Percentiles rank a stretch among this genome's conserved stretches.
Evolutionary conservation across 2,113 vertebrate genomes (phyloP).

Genomic region (Prionailurus viverrinus): DNA sequence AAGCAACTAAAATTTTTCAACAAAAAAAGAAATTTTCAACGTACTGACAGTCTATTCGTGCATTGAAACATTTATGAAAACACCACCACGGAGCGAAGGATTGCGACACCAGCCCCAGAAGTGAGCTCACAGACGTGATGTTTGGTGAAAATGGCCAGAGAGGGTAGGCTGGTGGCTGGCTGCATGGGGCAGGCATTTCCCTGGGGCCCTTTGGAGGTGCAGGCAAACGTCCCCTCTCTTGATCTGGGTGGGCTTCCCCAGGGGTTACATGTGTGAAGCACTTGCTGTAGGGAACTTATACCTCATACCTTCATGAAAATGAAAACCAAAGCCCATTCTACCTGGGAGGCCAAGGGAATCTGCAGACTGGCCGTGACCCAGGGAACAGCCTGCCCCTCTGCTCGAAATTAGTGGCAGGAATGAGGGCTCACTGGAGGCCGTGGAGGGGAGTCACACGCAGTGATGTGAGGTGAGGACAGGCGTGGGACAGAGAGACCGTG

Average conservation of each 20-base stretch:
- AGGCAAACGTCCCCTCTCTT: too few species aligned
- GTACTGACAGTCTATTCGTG: not conserved
- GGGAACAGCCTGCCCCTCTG: not conserved
- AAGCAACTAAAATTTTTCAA: not conserved
- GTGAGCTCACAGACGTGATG: not conserved
- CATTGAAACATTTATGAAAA: not conserved
- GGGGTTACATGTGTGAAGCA: not conserved
- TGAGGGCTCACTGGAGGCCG: not conserved
- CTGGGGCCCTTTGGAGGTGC: not conserved
- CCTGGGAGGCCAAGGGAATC: not conserved
- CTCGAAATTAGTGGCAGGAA: not conserved
- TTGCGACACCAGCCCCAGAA: not conserved
- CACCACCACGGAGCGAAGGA: not conserved
- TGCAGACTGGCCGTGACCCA: not conserved
- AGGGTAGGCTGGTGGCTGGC: not conserved
- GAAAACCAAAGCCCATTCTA: not conserved
- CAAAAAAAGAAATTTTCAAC: not conserved
- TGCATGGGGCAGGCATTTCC: not conserved
- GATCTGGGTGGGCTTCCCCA: too few species aligned
- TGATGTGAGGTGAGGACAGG: not conserved
- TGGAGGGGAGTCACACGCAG: not conserved
- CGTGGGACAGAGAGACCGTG: not conserved
- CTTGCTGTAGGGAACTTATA: not conserved
- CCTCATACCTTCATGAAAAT: not conserved
- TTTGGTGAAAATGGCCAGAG: not conserved